Evolutionary conservation across 2,797 vertebrate genomes (phyloP).

Genomic region (Erethizon dorsatum): DNA sequence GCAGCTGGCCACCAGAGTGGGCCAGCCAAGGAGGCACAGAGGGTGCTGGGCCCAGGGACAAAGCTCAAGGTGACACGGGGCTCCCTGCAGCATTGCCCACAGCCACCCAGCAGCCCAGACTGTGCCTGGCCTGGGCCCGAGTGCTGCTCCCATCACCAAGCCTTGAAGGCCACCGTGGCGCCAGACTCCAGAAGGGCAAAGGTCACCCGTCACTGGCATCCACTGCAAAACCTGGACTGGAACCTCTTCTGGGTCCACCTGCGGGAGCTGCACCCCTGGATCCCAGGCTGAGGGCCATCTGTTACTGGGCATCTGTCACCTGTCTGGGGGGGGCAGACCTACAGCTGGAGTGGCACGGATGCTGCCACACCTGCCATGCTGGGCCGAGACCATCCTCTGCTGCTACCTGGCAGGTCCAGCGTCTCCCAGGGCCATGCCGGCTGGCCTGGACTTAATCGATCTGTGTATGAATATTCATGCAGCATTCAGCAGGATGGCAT

Average conservation of each 20-base stretch:
- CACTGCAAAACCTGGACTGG: neutral
- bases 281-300: neutral
- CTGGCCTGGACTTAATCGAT: constrained; percentile 84
- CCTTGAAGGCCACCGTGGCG: neutral
- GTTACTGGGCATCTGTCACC: neutral
- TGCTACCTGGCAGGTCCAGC: constrained; percentile 20
- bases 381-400: neutral
- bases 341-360: neutral
- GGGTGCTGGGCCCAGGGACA: neutral
- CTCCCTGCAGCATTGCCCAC: neutral
- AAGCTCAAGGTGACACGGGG: neutral
- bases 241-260: neutral
- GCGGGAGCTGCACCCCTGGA: neutral
- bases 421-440: constrained; percentile 78
- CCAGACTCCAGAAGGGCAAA: neutral
- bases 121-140: neutral
- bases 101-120: neutral
- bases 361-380: neutral
- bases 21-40: too few species aligned
- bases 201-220: neutral
- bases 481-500: constrained; percentile 84
- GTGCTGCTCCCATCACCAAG: neutral
- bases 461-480: constrained; percentile 88
- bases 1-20: neutral
- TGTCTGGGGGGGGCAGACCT: neutral